Evolutionary conservation across 2,113 vertebrate species (phyloP).

Genomic region (Lamprologus sp.): DNA sequence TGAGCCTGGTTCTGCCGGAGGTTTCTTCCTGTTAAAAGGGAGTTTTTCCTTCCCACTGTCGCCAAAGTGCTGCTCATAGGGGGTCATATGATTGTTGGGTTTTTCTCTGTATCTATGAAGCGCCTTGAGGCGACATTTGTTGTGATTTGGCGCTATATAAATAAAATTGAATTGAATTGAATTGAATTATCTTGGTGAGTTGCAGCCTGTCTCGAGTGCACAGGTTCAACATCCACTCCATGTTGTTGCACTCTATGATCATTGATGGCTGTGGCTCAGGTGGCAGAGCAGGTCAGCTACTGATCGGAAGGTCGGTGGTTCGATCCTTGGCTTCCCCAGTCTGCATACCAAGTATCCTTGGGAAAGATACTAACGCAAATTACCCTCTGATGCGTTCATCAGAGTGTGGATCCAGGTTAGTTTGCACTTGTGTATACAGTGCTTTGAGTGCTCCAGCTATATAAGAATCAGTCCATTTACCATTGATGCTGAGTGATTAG

Average conservation of each 20-base stretch:
- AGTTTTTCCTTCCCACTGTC: too few species aligned
- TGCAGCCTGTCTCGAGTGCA: background rate
- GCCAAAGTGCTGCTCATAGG: too few species aligned
- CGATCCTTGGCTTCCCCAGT: background rate
- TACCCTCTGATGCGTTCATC: background rate
- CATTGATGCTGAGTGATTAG: background rate
- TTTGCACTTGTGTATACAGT: background rate
- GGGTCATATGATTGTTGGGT: too few species aligned
- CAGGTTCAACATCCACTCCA: background rate
- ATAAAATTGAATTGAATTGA: too few species aligned
- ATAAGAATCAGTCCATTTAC: rapidly evolving
- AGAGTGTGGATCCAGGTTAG: rapidly evolving
- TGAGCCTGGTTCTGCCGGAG: too few species aligned
- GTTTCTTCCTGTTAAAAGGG: too few species aligned
- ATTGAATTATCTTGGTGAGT: background rate
- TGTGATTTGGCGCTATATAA: too few species aligned
- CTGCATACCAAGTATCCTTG: background rate
- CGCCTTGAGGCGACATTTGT: too few species aligned
- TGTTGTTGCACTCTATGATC: background rate
- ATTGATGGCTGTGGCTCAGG: background rate
- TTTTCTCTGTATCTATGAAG: too few species aligned
- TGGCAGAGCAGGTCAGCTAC: background rate
- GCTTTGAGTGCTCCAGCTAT: background rate
- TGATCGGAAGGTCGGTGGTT: rapidly evolving
- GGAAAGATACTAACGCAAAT: background rate